phyloP scores from a whole-genome alignment of 1,140 invertebrate genomes.

The Drosophila orosa region DNA sequence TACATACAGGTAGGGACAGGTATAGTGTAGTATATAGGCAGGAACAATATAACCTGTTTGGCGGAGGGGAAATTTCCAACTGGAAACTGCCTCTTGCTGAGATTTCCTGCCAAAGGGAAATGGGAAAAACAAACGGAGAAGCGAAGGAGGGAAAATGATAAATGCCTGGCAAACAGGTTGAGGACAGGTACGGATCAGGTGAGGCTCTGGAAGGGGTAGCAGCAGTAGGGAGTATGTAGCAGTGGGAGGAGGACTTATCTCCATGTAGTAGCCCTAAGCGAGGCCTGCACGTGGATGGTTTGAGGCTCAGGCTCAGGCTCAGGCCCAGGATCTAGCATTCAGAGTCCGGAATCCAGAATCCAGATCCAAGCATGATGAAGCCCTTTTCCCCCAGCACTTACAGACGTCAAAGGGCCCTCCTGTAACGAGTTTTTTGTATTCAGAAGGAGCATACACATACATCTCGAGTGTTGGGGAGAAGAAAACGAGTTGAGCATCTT shows the following conservation, averaged over 20 bases:
- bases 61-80: slow-evolving; percentile 75
- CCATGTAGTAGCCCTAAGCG: slow-evolving; percentile 66
- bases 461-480: slow-evolving; percentile 12
- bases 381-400: slow-evolving; percentile 68
- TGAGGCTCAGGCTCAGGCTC: neutral
- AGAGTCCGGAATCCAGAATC: neutral
- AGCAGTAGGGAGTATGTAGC: slow-evolving; percentile 2
- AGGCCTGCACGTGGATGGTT: slow-evolving; percentile 69
- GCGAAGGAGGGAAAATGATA: slow-evolving; percentile 71
- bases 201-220: slow-evolving; percentile 11
- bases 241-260: slow-evolving; percentile 27
- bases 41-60: slow-evolving; percentile 77
- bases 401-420: slow-evolving; percentile 56
- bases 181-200: slow-evolving; percentile 61
- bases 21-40: slow-evolving; percentile 14
- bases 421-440: slow-evolving; percentile 76
- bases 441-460: slow-evolving; percentile 3
- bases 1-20: slow-evolving; percentile 43
- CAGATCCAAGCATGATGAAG: slow-evolving; percentile 59
- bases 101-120: slow-evolving; percentile 74
- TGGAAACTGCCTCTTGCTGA: slow-evolving; percentile 56
- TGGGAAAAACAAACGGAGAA: slow-evolving; percentile 68
- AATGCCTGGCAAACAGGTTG: slow-evolving; percentile 76
- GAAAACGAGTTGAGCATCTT: slow-evolving; percentile 72
- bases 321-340: slow-evolving; percentile 11